Percentiles rank a stretch among this genome's conserved stretches.
Conservation (phyloP, 2,888 invertebrate species). For the Brachynemurus nebulosus region DNA sequence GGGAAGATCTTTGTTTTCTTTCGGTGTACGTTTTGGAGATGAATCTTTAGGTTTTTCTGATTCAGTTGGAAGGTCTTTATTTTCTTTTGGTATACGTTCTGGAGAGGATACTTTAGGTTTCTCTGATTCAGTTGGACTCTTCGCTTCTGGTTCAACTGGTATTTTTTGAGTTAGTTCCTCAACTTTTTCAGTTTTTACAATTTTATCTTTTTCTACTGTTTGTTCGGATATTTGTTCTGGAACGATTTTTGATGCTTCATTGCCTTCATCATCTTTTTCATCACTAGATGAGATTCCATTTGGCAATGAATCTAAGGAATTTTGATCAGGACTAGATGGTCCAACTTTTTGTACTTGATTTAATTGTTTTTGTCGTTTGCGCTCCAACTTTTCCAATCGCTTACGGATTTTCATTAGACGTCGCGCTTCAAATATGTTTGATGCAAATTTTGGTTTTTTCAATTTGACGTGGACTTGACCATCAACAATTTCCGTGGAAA, state of each 20-base stretch:
- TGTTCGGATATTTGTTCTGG: no score
- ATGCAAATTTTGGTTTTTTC: constrained; percentile 54
- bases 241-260: no score
- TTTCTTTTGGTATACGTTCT: constrained; percentile 4
- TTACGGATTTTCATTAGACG: constrained; percentile 51
- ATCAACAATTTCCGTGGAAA: constrained; percentile 8
- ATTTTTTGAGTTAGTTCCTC: not conserved
- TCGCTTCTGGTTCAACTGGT: not conserved
- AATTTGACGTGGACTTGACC: constrained; percentile 25
- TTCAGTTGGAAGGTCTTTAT: not conserved
- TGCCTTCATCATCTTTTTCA: not conserved
- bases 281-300: not conserved
- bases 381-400: constrained; percentile 46
- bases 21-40: not conserved
- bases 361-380: constrained; percentile 32
- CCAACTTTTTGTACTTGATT: constrained; percentile 27
- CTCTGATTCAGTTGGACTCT: not conserved
- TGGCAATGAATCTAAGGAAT: not conserved
- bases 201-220: not conserved
- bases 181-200: not conserved
- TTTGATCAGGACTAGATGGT: not conserved
- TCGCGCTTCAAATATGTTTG: constrained; percentile 51
- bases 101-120: no score
- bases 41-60: not conserved
- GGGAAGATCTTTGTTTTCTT: not conserved